Evolutionary conservation across 2,113 vertebrate genomes (phyloP).

Genomic region (Brevimyrus niger): DNA sequence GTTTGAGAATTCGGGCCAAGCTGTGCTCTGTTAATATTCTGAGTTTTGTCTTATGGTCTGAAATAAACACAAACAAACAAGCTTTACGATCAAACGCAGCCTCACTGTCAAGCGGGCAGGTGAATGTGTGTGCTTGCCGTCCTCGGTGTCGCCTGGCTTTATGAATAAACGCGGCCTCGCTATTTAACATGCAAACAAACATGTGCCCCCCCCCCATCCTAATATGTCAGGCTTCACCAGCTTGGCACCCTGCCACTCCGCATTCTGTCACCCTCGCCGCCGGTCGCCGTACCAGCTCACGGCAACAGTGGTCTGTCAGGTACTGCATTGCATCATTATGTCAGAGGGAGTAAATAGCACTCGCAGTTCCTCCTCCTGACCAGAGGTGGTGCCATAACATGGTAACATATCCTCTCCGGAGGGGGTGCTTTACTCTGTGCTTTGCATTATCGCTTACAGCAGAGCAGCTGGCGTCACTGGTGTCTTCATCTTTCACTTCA

Average conservation of each 20-base stretch:
- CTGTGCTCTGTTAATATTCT: not conserved
- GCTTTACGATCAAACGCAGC: not conserved
- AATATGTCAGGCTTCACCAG: not conserved
- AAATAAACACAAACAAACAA: not conserved
- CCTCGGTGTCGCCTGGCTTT: not conserved
- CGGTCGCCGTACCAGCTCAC: not conserved
- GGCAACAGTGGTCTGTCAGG: not conserved
- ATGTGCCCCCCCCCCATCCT: not conserved
- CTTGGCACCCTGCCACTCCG: not conserved
- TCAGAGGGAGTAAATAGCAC: not conserved
- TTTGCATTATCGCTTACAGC: not conserved
- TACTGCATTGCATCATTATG: not conserved
- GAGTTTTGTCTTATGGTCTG: not conserved
- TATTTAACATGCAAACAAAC: not conserved
- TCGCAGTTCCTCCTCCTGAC: not conserved
- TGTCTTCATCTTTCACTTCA: not conserved
- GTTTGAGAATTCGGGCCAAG: not conserved
- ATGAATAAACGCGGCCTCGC: not conserved
- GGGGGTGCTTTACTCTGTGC: not conserved
- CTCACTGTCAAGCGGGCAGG: not conserved
- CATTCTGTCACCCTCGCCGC: not conserved
- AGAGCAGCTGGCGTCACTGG: not conserved
- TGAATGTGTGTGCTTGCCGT: not conserved
- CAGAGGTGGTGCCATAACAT: not conserved
- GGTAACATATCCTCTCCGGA: not conserved